A percentile compares a stretch with the other conserved stretches of the same genome.
Conservation (phyloP, 2,113 vertebrate species). For the Buteo buteo region DNA sequence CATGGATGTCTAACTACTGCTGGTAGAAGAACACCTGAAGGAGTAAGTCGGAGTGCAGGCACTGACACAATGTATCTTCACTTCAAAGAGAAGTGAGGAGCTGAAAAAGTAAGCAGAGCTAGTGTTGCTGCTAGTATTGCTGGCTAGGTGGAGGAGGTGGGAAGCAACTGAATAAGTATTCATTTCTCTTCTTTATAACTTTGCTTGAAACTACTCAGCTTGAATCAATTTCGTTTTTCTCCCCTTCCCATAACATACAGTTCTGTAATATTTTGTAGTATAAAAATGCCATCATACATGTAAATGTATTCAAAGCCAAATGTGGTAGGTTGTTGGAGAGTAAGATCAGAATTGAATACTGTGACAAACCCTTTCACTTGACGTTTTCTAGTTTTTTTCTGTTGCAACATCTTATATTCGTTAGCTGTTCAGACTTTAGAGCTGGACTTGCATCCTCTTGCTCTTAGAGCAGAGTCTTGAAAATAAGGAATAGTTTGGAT, state of each 20-base stretch:
- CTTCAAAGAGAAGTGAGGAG: background rate
- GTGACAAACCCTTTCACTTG: background rate
- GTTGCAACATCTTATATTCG: background rate
- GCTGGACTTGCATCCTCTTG: background rate
- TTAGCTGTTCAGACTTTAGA: background rate
- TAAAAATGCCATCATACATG: background rate
- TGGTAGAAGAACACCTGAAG: background rate
- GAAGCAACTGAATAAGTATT: background rate
- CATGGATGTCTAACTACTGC: accelerated
- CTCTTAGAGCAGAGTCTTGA: background rate
- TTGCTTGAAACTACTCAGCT: background rate
- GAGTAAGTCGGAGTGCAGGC: background rate
- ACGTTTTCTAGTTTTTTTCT: background rate
- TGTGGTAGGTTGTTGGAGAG: background rate
- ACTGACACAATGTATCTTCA: background rate
- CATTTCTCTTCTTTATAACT: background rate
- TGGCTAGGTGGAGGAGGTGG: background rate
- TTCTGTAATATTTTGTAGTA: background rate
- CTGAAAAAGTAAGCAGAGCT: background rate
- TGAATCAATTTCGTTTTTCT: background rate
- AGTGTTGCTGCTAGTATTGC: background rate
- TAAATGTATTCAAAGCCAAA: accelerated
- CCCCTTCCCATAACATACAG: background rate
- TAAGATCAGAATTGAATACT: background rate
- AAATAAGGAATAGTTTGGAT: background rate